Conservation (phyloP, 2,113 vertebrate genomes). For the Misgurnus mizolepis region DNA sequence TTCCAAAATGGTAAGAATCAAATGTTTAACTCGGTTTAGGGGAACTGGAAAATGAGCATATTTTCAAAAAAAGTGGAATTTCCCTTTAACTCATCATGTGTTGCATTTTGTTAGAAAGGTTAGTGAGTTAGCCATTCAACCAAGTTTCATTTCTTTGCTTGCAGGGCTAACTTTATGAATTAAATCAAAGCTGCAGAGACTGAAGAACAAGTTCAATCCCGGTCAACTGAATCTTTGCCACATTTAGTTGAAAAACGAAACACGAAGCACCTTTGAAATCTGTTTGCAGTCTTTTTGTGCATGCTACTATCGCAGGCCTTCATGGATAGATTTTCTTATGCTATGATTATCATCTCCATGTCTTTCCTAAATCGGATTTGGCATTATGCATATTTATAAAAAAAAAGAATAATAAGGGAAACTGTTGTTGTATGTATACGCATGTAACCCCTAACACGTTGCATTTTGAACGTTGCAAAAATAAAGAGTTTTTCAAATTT, state of each 20-base stretch:
- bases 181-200: slow-evolving; percentile 87
- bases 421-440: slow-evolving; percentile 87
- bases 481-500: slow-evolving; percentile 90
- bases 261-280: slow-evolving; percentile 43
- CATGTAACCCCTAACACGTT: slow-evolving; percentile 88
- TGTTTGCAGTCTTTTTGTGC: slow-evolving; percentile 53
- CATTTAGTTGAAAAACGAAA: slow-evolving; percentile 73
- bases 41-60: too few relatives aligned
- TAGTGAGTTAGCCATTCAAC: slow-evolving; percentile 81
- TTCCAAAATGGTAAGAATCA: too few relatives aligned
- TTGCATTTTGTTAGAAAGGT: slow-evolving; percentile 67
- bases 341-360: slow-evolving; percentile 47
- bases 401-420: slow-evolving; percentile 44
- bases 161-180: slow-evolving; percentile 92
- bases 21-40: too few relatives aligned
- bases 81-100: slow-evolving; percentile 4
- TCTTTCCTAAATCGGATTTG: slow-evolving; percentile 65
- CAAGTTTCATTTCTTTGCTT: slow-evolving; percentile 89
- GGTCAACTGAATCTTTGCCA: slow-evolving; percentile 83
- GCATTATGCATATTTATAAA: slow-evolving; percentile 79
- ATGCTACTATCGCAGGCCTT: slow-evolving; percentile 52
- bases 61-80: too few relatives aligned
- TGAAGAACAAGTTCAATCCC: slow-evolving; percentile 86
- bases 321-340: slow-evolving; percentile 45
- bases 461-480: slow-evolving; percentile 87